Evolutionary conservation across 2,113 vertebrate genomes (phyloP), one percentile per base, ranked within the genome.

Genomic region (Carollia perspicillata): DNA sequence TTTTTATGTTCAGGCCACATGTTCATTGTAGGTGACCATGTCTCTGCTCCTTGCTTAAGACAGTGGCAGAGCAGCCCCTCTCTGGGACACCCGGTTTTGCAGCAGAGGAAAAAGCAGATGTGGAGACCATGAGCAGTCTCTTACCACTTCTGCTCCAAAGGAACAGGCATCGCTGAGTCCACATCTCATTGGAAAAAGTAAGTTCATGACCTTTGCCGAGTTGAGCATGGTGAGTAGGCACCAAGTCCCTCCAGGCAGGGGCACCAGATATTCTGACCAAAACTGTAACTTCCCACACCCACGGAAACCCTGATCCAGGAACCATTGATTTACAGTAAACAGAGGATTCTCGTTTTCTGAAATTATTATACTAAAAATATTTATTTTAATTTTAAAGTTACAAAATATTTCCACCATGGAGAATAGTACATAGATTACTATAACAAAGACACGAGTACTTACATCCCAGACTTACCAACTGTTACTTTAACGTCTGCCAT

Each of bases 321-420:
- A 33, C 22, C 23, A 4, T 1, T 63, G 22, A 11, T 35, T 35
- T 53, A 44, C 3, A 16, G 18, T 42, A 35, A 87, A 53, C 44
- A 87, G 35, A 71, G 49, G 26, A 5, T 3, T 51, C 66, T 40
- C 13, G 42, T 78, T 94, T 93, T 83, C 81, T 93, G 72, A 93
- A 89, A 84, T 79, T 89, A 37, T 17, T 69, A 10, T 33, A 37
- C 33, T 42, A 63, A 91, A 96, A 89, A 80, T 71, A 69, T 37
- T 14, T n/a, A 74, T 85, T 95, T 94, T 84, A 60, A 80, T 83
- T 86, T 71, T 37, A 89, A 60, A 78, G 53, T 84, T 42, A 75
- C 0, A 71, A 94, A 79, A 30, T 40, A 72, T 53, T 92, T 93
- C 35, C 44, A 92, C 28, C 30, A 53, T 44, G 71, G 8, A 90